phyloP scores from a whole-genome alignment of 2,113 vertebrate genomes.

The Chroicocephalus ridibundus region DNA sequence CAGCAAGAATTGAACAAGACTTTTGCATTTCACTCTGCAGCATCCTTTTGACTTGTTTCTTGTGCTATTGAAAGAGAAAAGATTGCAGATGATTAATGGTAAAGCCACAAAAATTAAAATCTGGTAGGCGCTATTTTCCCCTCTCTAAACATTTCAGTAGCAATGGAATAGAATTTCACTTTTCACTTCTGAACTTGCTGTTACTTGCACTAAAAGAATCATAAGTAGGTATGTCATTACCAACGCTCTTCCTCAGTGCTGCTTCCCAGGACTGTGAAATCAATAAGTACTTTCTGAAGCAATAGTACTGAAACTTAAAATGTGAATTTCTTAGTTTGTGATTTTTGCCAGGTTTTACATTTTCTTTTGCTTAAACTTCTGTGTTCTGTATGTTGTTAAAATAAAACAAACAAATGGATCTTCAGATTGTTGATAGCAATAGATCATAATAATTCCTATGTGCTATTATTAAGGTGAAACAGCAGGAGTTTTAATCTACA shows the following conservation, averaged over 20 bases:
- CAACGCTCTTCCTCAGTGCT: background rate
- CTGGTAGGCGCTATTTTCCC: background rate
- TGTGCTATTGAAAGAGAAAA: background rate
- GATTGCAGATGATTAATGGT: background rate
- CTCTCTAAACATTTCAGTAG: background rate
- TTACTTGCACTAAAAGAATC: background rate
- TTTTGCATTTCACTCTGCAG: background rate
- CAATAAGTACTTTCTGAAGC: background rate
- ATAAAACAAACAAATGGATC: background rate
- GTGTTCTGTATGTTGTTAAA: background rate
- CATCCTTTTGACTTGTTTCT: background rate
- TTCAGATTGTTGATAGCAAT: background rate
- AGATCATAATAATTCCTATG: background rate
- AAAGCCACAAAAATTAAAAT: background rate
- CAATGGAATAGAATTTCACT: background rate
- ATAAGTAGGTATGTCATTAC: background rate
- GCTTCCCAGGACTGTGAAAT: background rate
- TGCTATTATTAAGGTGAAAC: background rate
- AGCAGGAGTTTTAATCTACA: slow-evolving; percentile 31
- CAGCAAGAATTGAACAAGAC: background rate
- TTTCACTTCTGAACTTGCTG: background rate
- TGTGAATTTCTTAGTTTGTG: background rate
- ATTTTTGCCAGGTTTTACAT: background rate
- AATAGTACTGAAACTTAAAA: background rate
- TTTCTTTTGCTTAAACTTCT: background rate